Percentiles rank a stretch among this genome's conserved stretches.
Evolutionary conservation across 2,888 invertebrate genomes (phyloP).

Genomic region (Drosophila lacicola): DNA sequence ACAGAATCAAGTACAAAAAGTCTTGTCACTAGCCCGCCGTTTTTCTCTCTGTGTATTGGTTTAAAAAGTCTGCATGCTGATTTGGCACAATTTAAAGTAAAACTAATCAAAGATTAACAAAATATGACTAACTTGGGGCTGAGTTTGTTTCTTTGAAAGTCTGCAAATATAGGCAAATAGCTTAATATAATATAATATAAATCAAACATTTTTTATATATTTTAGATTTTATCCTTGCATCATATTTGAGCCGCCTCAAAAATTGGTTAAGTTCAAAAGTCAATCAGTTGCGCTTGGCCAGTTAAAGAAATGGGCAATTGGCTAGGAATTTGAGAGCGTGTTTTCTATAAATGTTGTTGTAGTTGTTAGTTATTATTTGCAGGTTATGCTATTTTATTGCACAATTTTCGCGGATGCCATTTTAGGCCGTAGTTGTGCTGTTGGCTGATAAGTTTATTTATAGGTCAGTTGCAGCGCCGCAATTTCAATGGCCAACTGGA

Average conservation of each 20-base stretch:
- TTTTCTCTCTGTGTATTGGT: too few species aligned
- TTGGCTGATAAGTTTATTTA: conserved; percentile 76
- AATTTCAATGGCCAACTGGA: conserved; percentile 37
- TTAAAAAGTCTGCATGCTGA: too few species aligned
- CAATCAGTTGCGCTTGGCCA: conserved; percentile 51
- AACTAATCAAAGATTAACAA: too few species aligned
- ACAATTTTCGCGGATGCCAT: conserved; percentile 70
- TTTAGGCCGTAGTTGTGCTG: conserved; percentile 55
- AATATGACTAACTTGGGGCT: too few species aligned
- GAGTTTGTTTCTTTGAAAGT: too few species aligned
- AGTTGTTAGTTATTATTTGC: conserved; percentile 51
- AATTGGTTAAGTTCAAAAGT: conserved; percentile 58
- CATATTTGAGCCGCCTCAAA: conserved; percentile 8
- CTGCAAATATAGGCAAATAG: too few species aligned
- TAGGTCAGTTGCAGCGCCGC: conserved; percentile 64
- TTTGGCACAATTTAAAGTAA: too few species aligned
- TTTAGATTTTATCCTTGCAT: too few species aligned
- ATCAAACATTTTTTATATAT: too few species aligned
- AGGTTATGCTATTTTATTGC: conserved; percentile 64
- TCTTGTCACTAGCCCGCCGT: too few species aligned
- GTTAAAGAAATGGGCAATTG: conserved; percentile 54
- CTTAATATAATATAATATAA: too few species aligned
- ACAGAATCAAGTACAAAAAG: too few species aligned
- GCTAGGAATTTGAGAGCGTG: conserved; percentile 56
- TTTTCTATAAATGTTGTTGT: conserved; percentile 20